Conservation (phyloP, 2,888 invertebrate species). For the Ametastegia equiseti region DNA sequence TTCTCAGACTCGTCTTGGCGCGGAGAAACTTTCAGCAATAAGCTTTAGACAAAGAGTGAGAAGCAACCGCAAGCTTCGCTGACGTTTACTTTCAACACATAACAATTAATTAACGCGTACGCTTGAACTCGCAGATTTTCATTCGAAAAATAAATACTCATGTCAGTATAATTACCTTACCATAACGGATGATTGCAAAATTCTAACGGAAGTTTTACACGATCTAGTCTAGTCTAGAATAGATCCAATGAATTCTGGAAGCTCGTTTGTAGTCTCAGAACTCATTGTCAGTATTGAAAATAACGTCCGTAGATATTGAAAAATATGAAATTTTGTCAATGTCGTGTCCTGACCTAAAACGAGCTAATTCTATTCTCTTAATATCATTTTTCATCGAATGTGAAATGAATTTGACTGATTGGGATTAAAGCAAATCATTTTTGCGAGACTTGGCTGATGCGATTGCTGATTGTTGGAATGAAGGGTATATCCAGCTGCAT, state of each 20-base stretch:
- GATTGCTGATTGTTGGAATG: not conserved
- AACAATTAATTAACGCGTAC: not conserved
- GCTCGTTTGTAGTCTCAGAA: no score
- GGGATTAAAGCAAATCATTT: not conserved
- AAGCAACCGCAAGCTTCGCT: not conserved
- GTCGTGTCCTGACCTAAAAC: not conserved
- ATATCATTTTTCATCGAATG: not conserved
- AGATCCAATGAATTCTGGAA: no score
- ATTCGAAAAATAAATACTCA: no score
- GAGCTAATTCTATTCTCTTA: not conserved
- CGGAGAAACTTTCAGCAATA: conserved; percentile 1
- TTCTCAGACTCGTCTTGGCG: not conserved
- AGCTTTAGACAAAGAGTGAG: not conserved
- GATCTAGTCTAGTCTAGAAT: no score
- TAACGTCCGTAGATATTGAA: not conserved
- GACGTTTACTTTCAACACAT: not conserved
- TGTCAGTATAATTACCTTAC: no score
- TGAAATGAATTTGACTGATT: not conserved
- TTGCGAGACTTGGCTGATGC: not conserved
- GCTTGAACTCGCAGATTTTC: no score
- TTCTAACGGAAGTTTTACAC: no score
- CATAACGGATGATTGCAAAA: no score
- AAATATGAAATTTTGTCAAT: not conserved
- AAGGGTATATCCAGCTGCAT: not conserved
- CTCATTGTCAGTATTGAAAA: not conserved